Base-by-base conservation (phyloP, 2,797 vertebrate genomes). In the Danio kyathit region DNA sequence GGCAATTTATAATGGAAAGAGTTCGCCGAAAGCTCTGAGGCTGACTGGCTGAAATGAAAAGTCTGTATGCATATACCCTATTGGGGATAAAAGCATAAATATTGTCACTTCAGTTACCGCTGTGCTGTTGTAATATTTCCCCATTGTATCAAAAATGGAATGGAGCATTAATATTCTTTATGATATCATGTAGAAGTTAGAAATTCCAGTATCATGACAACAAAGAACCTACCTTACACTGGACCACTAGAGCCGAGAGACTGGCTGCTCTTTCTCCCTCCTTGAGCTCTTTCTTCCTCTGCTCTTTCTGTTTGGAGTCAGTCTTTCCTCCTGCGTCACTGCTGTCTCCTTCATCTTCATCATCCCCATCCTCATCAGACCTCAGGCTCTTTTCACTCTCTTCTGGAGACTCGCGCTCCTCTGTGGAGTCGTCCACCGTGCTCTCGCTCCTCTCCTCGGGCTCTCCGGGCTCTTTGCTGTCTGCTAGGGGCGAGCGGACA, bases 321-420 rank as follows among this genome's bases (percentile, higher is more conserved):
- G 88, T 85, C 79, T 66, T 88, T 85, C 65, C 65, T 81, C 89
- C 48, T 21, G 79, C 70, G 65, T 83, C 81, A 9, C 78, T 71
- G 19, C 83, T 86, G 2, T 88, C 90, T 8, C 40, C 90, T 29
- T 74, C 72, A 82, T 38, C 71, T 41, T 86, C 84, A 21, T 87
- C 84, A 16, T 86, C 86, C 7, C 92, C 93, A 54, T 94, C 94
- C 7, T 94, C 94, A 16, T 95, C 94, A 2, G 94, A 93, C 44
- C 89, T 90, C 2, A 94, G 88, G 87, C 94, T 95, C 88, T 86
- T 91, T 84, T 94, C 94, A 17, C 93, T 94, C 69, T 95, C 94
- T 86, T 94, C 94, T 21, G 93, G 90, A 19, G 94, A 94, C 84
- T 94, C 94, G 67, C 87, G 87, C 83, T 94, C 94, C 76, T 94